phyloP scores from a whole-genome alignment of 64 coral and sea anemone genomes.

The Porites australiensis region DNA sequence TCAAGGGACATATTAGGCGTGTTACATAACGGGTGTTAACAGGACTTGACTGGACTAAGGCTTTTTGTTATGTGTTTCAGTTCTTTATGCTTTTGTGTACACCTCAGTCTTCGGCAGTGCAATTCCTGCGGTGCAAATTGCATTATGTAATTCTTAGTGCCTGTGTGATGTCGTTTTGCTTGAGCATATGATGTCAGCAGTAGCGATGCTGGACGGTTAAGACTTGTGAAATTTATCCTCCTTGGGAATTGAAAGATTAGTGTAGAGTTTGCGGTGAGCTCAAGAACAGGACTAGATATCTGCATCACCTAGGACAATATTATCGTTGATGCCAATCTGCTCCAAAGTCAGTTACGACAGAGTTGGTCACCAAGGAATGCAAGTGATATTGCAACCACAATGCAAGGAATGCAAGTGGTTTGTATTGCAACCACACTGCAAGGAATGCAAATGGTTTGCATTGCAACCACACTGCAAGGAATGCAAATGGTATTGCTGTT shows the following conservation, averaged over 20 bases:
- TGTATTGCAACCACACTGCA: background rate
- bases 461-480: background rate
- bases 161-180: background rate
- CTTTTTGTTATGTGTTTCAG: background rate
- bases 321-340: background rate
- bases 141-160: background rate
- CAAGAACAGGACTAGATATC: constrained; percentile 40
- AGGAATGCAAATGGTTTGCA: constrained; percentile 21
- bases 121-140: background rate
- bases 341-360: constrained; percentile 7
- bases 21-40: background rate
- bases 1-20: constrained; percentile 10
- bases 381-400: background rate
- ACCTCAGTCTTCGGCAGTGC: background rate
- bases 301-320: constrained; percentile 26
- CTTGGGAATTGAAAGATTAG: constrained; percentile 44
- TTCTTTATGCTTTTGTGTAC: constrained; percentile 3
- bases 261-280: background rate
- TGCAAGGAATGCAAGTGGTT: constrained; percentile 19
- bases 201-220: constrained; percentile 12
- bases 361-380: constrained; percentile 16
- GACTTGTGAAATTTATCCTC: constrained; percentile 2
- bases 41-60: constrained; percentile 20
- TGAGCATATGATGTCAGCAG: constrained; percentile 18
- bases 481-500: constrained; percentile 37